These are phyloP conservation scores for Ibidorhyncha struthersii DNA, from an alignment of 2,113 vertebrate genomes.

Conservation along the genomic window DNA sequence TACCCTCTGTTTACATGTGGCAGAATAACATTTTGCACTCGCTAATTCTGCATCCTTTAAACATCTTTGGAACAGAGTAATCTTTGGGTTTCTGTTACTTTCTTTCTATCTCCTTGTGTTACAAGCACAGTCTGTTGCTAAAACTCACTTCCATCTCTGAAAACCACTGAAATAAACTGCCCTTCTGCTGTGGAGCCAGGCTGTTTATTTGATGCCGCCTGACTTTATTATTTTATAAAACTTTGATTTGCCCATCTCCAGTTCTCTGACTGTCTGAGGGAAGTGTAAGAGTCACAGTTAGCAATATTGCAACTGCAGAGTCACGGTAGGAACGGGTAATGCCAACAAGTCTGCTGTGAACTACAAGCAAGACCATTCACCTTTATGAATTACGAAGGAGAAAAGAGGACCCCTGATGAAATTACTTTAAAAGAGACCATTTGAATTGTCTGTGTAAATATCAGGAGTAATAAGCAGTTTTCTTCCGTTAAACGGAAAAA, in stretches of 20 bases:
- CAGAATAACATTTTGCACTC: not conserved
- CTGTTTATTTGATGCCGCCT: not conserved
- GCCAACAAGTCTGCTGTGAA: not conserved
- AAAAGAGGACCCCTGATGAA: not conserved
- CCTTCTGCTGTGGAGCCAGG: not conserved
- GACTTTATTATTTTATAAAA: constrained; percentile 34
- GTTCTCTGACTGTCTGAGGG: not conserved
- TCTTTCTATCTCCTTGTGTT: not conserved
- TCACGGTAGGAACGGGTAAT: not conserved
- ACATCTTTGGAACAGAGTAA: not conserved
- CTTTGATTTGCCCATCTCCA: not conserved
- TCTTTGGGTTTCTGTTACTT: not conserved
- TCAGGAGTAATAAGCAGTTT: not conserved
- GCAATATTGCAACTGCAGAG: not conserved
- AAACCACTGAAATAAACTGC: not conserved
- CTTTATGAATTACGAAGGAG: not conserved
- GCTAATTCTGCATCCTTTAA: not conserved
- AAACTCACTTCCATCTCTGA: not conserved
- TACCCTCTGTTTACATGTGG: not conserved
- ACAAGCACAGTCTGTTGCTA: not conserved
- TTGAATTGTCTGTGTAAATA: not conserved
- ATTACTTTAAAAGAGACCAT: not conserved
- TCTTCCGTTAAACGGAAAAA: not conserved
- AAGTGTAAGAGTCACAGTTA: not conserved
- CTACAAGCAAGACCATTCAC: not conserved